These are phyloP conservation scores for Tangara arthus DNA, from an alignment of 2,797 vertebrate genomes.

Conservation along the genomic window DNA sequence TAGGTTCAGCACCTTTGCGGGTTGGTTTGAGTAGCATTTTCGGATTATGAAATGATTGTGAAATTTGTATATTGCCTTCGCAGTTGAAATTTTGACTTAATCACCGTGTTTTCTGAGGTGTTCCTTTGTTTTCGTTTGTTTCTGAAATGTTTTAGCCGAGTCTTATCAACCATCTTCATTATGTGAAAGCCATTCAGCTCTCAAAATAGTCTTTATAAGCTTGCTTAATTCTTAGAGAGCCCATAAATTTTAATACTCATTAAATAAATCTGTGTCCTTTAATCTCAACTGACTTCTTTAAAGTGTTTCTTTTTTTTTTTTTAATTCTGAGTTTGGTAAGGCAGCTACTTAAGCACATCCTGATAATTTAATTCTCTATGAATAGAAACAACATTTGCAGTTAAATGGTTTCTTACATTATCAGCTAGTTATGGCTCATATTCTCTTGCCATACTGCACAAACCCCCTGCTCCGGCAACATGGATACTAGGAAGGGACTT, in stretches of 20 bases:
- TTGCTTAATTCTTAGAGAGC: conserved; percentile 21
- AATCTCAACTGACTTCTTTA: conserved; percentile 23
- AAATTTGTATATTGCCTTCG: conserved; percentile 32
- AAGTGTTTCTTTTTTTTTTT: neutral
- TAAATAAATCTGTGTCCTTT: conserved; percentile 46
- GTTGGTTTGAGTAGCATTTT: conserved; percentile 19
- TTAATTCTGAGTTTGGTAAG: neutral
- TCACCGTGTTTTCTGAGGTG: neutral
- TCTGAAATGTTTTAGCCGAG: conserved; percentile 34
- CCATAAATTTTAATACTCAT: conserved; percentile 32
- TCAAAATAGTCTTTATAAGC: conserved; percentile 22
- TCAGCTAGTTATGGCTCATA: neutral
- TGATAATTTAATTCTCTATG: conserved; percentile 6
- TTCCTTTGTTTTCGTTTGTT: conserved; percentile 1
- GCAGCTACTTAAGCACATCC: neutral
- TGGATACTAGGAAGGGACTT: neutral
- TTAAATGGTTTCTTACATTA: conserved; percentile 18
- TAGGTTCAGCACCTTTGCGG: conserved; percentile 48
- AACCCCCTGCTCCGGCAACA: neutral
- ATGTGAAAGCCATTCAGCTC: conserved; percentile 34
- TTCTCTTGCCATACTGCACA: neutral
- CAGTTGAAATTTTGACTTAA: conserved; percentile 35
- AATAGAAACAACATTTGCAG: conserved; percentile 20
- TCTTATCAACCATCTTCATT: conserved; percentile 45
- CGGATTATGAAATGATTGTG: neutral